Evolutionary conservation across 2,113 vertebrate species (phyloP), one percentile per base, ranked within the genome.

Genomic region (Centropus unirufus): DNA sequence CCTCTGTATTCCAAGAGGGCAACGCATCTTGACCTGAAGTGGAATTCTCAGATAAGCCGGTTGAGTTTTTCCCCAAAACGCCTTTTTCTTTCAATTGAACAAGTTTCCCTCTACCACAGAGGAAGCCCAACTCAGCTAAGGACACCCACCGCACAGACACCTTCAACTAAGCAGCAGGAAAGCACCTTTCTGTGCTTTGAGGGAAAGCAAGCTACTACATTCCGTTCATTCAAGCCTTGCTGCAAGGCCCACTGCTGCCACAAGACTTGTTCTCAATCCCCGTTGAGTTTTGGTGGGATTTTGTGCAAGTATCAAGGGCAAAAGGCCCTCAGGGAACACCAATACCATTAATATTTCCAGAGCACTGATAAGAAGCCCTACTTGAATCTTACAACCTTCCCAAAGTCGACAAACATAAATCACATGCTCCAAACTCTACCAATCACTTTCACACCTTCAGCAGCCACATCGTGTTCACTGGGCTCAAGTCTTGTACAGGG

Each of bases 381-480:
- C 11, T 64, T 16, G 36, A 90, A 86, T 44, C 54, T 68, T 1
- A 3, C 42, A 59, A 34, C 2, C 69, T 54, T 24, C 89, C 54
- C n/a, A 34, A 2, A 74, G 10, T 14, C 1, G 1, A 18, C 29
- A 83, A 75, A 74, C 24, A 27, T 14, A 72, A 79, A 85, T 58
- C 57, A 14, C 24, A 20, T 8, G 39, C 1, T 76, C 47, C 72
- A 5, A 19, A 14, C 75, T 36, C 39, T 61, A 62, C 57, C 66
- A 8, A 24, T 82, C 47, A 12, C 55, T 79, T 68, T 66, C 27
- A 16, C 30, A 40, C 69, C 66, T 46, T 24, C 29, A 73, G 59
- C 29, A 30, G 58, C 68, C 63, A 34, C 2, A 0, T 2, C 6
- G 0, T 22, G 21, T 59, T 58, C 63, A 19, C 22, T 26, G 47